Evolutionary conservation across 2,888 invertebrate genomes (phyloP).

Genomic region (Thysanoteuthis rhombus): DNA sequence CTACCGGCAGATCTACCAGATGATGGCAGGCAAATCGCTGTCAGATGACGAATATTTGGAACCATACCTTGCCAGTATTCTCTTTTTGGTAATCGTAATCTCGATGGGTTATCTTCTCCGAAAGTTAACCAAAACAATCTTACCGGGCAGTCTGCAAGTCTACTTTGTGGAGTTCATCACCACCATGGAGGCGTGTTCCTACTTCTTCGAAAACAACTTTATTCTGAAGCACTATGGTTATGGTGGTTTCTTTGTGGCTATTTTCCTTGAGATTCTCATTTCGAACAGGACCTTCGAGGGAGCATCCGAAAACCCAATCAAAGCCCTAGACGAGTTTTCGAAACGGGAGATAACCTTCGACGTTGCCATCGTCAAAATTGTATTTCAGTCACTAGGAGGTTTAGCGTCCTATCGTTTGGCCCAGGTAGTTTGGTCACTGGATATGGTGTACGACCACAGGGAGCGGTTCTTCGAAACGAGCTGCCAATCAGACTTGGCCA

Average conservation of each 20-base stretch:
- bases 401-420: conserved; percentile 58
- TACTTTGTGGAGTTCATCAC: conserved; percentile 54
- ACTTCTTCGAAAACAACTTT: conserved; percentile 61
- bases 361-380: conserved; percentile 46
- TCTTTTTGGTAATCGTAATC: conserved; percentile 54
- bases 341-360: conserved; percentile 40
- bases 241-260: conserved; percentile 51
- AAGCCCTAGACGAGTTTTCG: conserved; percentile 49
- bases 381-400: conserved; percentile 52
- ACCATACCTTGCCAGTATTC: conserved; percentile 52
- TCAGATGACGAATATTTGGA: conserved; percentile 49
- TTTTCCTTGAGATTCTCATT: conserved; percentile 54
- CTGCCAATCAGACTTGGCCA: conserved; percentile 57
- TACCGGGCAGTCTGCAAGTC: conserved; percentile 44
- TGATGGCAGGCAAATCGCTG: neutral
- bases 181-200: conserved; percentile 60
- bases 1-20: conserved; percentile 15
- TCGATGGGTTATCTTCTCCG: conserved; percentile 48
- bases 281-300: conserved; percentile 56
- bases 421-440: conserved; percentile 55
- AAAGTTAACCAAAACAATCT: conserved; percentile 41
- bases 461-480: conserved; percentile 52
- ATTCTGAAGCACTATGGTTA: conserved; percentile 58
- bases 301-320: conserved; percentile 59
- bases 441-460: conserved; percentile 59